Evolutionary conservation across 2,888 invertebrate genomes (phyloP).

Genomic region (Campaea margaritaria): DNA sequence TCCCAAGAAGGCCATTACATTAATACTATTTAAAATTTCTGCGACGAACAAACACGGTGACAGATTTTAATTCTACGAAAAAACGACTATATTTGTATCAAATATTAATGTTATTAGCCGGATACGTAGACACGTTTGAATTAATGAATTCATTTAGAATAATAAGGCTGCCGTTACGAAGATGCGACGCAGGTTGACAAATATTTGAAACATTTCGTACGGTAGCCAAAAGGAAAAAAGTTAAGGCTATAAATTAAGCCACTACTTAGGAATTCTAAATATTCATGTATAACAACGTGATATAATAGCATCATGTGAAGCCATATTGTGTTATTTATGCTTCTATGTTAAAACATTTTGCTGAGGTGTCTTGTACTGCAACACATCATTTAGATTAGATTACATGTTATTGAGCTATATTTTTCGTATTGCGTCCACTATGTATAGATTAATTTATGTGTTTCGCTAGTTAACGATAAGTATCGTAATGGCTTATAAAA

Average conservation of each 20-base stretch:
- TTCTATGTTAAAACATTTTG: not conserved
- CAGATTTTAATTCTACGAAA: conserved; percentile 44
- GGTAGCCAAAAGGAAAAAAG: conserved; percentile 27
- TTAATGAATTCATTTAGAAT: conserved; percentile 52
- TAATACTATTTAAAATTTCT: conserved; percentile 47
- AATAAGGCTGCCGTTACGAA: conserved; percentile 50
- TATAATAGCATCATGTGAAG: conserved; percentile 7
- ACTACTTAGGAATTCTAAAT: conserved; percentile 1
- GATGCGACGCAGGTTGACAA: conserved; percentile 20
- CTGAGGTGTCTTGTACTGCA: not conserved
- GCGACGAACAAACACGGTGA: conserved; percentile 54
- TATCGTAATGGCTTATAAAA: conserved; percentile 19
- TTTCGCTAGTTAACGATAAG: conserved; percentile 16
- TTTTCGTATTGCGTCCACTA: not conserved
- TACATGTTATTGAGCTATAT: not conserved
- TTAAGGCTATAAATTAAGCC: conserved; percentile 9
- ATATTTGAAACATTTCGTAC: conserved; percentile 21
- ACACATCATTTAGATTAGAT: conserved; percentile 8
- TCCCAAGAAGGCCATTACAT: conserved; percentile 58
- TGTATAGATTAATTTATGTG: conserved; percentile 11
- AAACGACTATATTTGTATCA: conserved; percentile 58
- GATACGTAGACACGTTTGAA: conserved; percentile 56
- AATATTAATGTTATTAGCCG: conserved; percentile 45
- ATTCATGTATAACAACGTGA: not conserved
- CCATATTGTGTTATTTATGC: conserved; percentile 5